Evolutionary conservation across 2,113 vertebrate species (phyloP), one percentile per base, ranked within the genome.

Genomic region (Thamnophis sirtalis): DNA sequence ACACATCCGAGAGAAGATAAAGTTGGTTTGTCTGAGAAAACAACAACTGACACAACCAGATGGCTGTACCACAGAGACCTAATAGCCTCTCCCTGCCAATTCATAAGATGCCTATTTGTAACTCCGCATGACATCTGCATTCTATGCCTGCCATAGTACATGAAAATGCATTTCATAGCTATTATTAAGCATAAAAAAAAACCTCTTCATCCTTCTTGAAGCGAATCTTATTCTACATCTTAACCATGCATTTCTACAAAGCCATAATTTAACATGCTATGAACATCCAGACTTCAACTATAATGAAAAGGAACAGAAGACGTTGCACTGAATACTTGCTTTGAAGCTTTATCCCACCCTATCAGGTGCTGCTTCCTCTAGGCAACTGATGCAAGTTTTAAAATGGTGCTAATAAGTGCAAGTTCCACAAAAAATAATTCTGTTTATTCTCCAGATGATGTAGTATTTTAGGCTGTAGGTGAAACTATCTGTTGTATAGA

Each of bases 1-100:
- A 95, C 97, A 97, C 86, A 98, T 99, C 95, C 98, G 98, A 95
- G 99, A 99, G 96, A 98, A 98, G 96, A 98, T 99, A 97, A 98
- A 98, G 96, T 96, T 99, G 95, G 98, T 99, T 96, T 98, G 98
- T 95, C 98, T 99, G 96, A 98, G 98, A 94, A 98, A 98, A 93
- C 98, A 98, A 94, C 98, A 98, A 89, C 97, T 98, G 80, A 98
- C 98, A 95, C 97, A 93, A 96, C 97, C 97, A 50, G 97, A 98
- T 92, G 96, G 93, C 90, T 93, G 96, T 93, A 92, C 96, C 60
- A 94, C 97, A 89, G 98, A 98, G 93, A 98, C 98, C 97, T 98
- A 98, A 98, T 98, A 94, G 91, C 96, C 89, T 89, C 95, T 96
- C 86, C 89, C 87, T 93, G 86, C 92, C 88, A 95, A 87, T 95